Evolutionary conservation across 2,888 invertebrate species (phyloP), one percentile per base, ranked within the genome.

Genomic region (Melanargia galathea): DNA sequence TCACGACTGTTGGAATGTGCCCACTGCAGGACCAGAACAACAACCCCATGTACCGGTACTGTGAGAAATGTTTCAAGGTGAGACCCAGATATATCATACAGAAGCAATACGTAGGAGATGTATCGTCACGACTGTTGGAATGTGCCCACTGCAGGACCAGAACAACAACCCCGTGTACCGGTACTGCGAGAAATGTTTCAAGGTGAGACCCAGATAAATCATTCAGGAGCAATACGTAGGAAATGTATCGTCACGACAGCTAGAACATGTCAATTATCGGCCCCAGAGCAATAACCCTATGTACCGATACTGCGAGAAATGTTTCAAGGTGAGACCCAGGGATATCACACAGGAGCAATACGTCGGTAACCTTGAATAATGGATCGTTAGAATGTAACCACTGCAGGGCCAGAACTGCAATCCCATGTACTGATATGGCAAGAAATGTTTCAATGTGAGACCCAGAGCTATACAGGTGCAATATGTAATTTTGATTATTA

Each of bases 31-130:
- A 91, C 92, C 80, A 82, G 71, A 93, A 92, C 77, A 93, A 94
- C 80, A 94, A 94, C 86, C 94, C 94, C 40, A 83, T 92, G 63
- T 95, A 93, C 78, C 85, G 94, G 68, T 95, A 93, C 85, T 95
- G 95, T 83, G 93, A 94, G 80, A 93, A 93, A 59, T 68, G 68
- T 38, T 66, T 68, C 56, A 61, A 63, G 65, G 65, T 67, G 13
- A 8, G 26, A 33, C 22, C 20, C 6, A 5, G 4, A n/a, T 18
- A 38, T 38, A 13, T 13, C 2, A 2, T 35, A 2, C 35, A 13
- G 3, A 11, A 35, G 13, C 11, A 11, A 35, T 11, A 35, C 1
- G 35, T 35, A 11, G 11, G 35, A 11, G 3, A 26, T 84, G 65
- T 11, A 22, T 51, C 33, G 2, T 13, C 86, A 92, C 71, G 94